Base-by-base conservation (phyloP, 2,888 invertebrate species). In the Eledona agricola region DNA sequence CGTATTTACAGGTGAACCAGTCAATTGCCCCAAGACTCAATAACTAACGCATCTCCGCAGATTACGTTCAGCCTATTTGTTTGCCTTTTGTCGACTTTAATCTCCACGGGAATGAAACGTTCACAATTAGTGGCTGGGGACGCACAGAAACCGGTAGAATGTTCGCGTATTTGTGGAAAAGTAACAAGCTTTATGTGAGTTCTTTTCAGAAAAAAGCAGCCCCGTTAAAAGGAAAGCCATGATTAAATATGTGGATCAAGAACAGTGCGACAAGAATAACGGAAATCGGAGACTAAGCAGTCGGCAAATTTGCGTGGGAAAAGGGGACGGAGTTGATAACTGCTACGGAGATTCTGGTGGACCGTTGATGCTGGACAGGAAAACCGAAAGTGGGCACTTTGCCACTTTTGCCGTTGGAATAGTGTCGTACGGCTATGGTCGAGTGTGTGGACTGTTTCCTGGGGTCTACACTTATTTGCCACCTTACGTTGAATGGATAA, bases 321-420 rank as follows among this genome's bases (percentile, higher is more conserved):
- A 87, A 0, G 79, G 79, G 20, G 80, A 77, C 47, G 81, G 82
- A 2, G 79, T 84, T 60, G 90, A 90, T 65, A 84, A 88, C 0
- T 90, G 90, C 64, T 80, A 78, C 7, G 90, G 90, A 0, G 90
- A 90, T 63, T 89, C 88, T 0, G 90, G 90, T 0, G 89, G 89
- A 2, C 89, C 90, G 0, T 74, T 90, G 2, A 89, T 90, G 88
- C 31, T 62, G 1, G 59, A 64, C 12, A 57, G 62, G 11, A 78
- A 72, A 58, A 72, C 73, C 26, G 74, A 76, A 58, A 75, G 64
- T 31, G 77, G 76, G 15, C 72, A 77, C 0, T 35, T 22, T 38
- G 75, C 79, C 0, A 85, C 84, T 83, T 81, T 82, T 40, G 66
- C 79, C 0, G 78, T 84, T 2, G 89, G 85, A 0, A 76, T 89